phyloP scores from a whole-genome alignment of 2,888 invertebrate species.

The Idaea dimidiata region DNA sequence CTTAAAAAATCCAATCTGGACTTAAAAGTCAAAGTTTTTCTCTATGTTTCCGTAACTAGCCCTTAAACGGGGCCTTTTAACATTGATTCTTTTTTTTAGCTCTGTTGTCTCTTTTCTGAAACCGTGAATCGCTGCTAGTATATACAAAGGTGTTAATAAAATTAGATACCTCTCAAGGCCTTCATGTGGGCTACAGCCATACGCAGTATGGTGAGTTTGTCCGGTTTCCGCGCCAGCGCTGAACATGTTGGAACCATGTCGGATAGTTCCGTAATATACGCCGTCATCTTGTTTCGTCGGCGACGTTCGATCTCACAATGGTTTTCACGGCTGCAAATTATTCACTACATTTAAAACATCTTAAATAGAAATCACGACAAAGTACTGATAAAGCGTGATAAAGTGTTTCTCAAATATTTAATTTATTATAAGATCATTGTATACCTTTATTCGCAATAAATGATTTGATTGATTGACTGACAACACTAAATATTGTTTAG shows the following conservation, averaged over 20 bases:
- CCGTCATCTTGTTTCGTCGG: conserved; percentile 99
- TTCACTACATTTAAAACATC: not conserved
- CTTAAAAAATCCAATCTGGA: no score
- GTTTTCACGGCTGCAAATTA: conserved; percentile 90
- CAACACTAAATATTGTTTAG: not conserved
- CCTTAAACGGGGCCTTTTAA: no score
- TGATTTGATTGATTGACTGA: no score
- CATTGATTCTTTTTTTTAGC: conserved; percentile 7
- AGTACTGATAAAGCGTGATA: not conserved
- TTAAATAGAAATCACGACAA: not conserved
- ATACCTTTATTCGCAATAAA: no score
- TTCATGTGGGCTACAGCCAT: conserved; percentile 99
- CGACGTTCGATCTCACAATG: conserved; percentile 99
- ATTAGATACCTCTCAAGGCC: conserved; percentile 90
- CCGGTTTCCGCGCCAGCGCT: conserved; percentile 98
- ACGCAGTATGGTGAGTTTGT: conserved; percentile 98
- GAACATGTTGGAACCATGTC: conserved; percentile 99
- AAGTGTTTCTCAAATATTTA: no score
- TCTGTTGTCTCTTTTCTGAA: not conserved
- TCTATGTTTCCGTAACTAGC: no score
- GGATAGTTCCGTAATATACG: conserved; percentile 99
- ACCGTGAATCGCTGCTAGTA: not conserved
- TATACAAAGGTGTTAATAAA: conserved; percentile 5
- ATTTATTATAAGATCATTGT: no score
- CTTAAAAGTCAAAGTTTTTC: no score